Evolutionary conservation across 2,888 invertebrate species (phyloP), one percentile per base, ranked within the genome.

Genomic region (Aleiodes testaceus): DNA sequence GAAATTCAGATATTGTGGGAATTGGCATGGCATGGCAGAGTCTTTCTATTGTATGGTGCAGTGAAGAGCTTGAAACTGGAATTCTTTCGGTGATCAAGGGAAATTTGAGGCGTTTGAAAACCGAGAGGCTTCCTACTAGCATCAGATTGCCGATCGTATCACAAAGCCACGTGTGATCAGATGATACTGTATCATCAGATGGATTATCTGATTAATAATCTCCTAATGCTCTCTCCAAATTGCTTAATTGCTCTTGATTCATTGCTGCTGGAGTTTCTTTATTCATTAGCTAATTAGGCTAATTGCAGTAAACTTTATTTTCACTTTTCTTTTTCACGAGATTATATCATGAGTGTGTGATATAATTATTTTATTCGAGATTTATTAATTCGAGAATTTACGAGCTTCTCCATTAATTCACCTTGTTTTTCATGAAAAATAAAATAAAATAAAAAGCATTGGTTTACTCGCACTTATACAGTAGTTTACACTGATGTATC

Each of bases 21-120:
- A 49, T n/a, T n/a, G 14, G 16, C n/a, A 16, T 49, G 0, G 3
- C 14, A 16, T n/a, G 3, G 49, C n/a, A n/a, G n/a, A n/a, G 16
- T 49, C 16, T 49, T n/a, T 49, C 14, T 49, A 16, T 49, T 16
- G 16, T 16, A 49, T 5, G n/a, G n/a, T 49, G 16, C 18, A 22
- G 9, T 52, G 20, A 22, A 52, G 22, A 22, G 22, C 18, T 1
- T 22, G n/a, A 1, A 11, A 4, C 18, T n/a, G 22, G 6, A 22
- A 22, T 26, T 26, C 52, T 22, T 11, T 52, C n/a, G 20, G 52
- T n/a, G 30, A 66, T 26, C 53, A 70, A 42, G 66, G 64, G 74
- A 69, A 72, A 72, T 55, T n/a, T 18, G 63, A 70, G 59, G 67
- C 64, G 64, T 74, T 72, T 67, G 72, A 72, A 70, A 26, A 69